Conservation (phyloP, 2,797 vertebrate genomes). For the Melopsittacus undulatus region DNA sequence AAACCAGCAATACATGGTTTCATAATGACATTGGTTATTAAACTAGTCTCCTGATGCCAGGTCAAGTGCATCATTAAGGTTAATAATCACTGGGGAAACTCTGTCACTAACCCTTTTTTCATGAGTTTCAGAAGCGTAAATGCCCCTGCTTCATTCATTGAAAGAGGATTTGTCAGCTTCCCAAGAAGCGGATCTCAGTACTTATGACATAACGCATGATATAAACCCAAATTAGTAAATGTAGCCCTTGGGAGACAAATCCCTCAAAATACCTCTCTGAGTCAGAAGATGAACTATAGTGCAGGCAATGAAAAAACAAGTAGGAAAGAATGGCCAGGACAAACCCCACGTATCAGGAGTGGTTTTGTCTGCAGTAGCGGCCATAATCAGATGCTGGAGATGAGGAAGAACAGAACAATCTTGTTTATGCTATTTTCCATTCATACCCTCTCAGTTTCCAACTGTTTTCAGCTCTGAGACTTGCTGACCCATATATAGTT, state of each 20-base stretch:
- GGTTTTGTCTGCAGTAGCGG: not conserved
- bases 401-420: not conserved
- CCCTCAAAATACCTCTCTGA: not conserved
- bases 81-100: constrained; percentile 6
- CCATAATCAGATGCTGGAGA: not conserved
- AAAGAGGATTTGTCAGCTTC: constrained; percentile 24
- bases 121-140: not conserved
- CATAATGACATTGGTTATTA: not conserved
- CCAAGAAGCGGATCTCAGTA: not conserved
- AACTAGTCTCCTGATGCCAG: not conserved
- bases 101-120: not conserved
- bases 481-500: constrained; percentile 27
- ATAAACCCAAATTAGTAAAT: not conserved
- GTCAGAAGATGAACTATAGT: not conserved
- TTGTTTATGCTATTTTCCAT: not conserved
- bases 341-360: not conserved
- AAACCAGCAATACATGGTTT: not conserved
- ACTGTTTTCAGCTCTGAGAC: constrained; percentile 5
- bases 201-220: not conserved
- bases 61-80: not conserved
- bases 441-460: not conserved
- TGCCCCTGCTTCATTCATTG: not conserved
- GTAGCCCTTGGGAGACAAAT: not conserved
- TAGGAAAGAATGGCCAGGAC: not conserved
- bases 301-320: not conserved